Base-by-base conservation (phyloP, 2,888 invertebrate genomes). In the Pyrrhopygopsis socrates region DNA sequence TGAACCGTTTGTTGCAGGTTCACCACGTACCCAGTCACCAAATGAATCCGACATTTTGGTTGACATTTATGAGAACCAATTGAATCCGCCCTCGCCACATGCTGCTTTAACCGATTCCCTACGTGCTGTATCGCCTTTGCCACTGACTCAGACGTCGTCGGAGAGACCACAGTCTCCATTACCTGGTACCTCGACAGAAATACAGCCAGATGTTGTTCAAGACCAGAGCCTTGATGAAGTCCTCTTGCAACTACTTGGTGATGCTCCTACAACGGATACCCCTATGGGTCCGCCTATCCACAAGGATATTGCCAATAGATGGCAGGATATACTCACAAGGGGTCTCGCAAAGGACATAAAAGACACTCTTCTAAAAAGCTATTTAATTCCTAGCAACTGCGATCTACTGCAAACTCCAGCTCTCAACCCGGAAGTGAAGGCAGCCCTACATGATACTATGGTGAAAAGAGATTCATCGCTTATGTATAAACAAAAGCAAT, bases 371-470 rank as follows among this genome's bases (percentile, higher is more conserved):
- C 6, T 78, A 4, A 18, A n/a, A 18, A 13, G 6, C 0, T 78
- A 68, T 38, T 8, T 27, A 3, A n/a, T 78, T 20, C 68, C 77
- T 3, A 54, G 9, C 13, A 78, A 78, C 58, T 77, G 77, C 22
- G 54, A 68, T 27, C 15, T 77, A 11, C 54, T 77, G 38, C 20
- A 29, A 38, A 2, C 77, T 2, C 68, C 77, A 0, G n/a, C 38
- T 68, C 77, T 78, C 38, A 67, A 78, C 54, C 77, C 27, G 54
- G 77, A 68, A 15, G 68, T 20, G 0, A 78, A 58, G 27, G 77
- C 50, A 15, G 50, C 77, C 2, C 29, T 77, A 8, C 20, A 22
- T 15, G 63, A 63, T 22, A 15, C 15, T 2, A 3, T 29, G 29
- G 20, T 29, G 20, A 27, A 63, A 11, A 22, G 58, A 24, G 58